Evolutionary conservation across 30 jellyfish, hydroid and myxozoan species (phyloP), one percentile per base, ranked within the genome.

Genomic region (Hydractinia symbiolongicarpus): DNA sequence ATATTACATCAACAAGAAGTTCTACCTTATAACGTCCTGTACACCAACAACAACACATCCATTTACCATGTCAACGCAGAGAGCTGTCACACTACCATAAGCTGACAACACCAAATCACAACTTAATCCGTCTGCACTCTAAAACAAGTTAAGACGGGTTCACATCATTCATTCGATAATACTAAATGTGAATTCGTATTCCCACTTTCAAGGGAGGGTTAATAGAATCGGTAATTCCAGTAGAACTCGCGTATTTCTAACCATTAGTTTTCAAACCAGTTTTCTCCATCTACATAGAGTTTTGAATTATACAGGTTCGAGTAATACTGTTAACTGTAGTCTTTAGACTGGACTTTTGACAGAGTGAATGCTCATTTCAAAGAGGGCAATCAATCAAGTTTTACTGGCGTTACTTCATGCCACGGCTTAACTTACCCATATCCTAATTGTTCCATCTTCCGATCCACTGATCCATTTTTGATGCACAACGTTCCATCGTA

Each of bases 1-100:
- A 30, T 30, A 30, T 30, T 30, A 30, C 2, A 30, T 2, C 44
- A 30, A 30, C 44, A 30, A 30, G 44, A 30, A 30, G 44, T 30
- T 30, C 44, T 55, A 88, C 96, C 94, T 78, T 69, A 88, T 88
- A 11, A 84, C 79, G 30, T 88, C 94, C 73, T 88, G 88, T 4
- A 88, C 87, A 44, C 96, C 96, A 5, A 83, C 96, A 72, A 88
- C 96, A 50, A 88, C 77, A 72, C 96, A 88, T 5, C 96, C 96
- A 67, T 83, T 88, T 5, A 84, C 71, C 53, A 50, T 53, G 54
- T 88, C 96, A 73, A 79, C 67, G 66, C 96, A 88, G 20, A 88
- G 73, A 4, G 93, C 88, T 8, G 88, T 82, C 8, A 88, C 90
- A 21, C 78, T 79, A 50, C 90, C 94, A 55, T 83, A 87, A 4